Evolutionary conservation across 2,797 vertebrate species (phyloP).

Genomic region (Chelmon rostratus): DNA sequence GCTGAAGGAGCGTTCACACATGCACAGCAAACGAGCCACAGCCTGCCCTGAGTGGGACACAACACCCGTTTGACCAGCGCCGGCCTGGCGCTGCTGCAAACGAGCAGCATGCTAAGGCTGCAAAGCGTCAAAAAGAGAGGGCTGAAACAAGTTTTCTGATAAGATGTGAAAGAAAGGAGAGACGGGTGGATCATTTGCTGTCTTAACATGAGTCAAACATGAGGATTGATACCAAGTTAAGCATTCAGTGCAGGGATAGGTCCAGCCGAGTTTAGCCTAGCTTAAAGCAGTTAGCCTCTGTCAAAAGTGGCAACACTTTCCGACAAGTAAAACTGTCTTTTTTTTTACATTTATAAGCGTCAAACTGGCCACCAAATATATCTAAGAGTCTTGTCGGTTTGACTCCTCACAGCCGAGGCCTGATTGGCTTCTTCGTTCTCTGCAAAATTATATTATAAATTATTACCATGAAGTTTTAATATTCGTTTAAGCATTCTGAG

Average conservation of each 20-base stretch:
- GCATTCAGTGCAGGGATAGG: background rate
- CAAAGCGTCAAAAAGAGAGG: constrained; percentile 8
- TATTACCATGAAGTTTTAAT: no score
- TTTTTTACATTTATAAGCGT: background rate
- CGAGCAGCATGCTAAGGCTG: constrained; percentile 21
- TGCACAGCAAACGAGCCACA: constrained; percentile 53
- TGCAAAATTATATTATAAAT: no score
- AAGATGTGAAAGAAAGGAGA: constrained; percentile 11
- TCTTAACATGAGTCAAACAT: constrained; percentile 30
- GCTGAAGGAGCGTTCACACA: constrained; percentile 52
- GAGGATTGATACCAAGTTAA: constrained; percentile 5
- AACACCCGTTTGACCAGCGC: constrained; percentile 57
- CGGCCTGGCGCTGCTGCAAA: constrained; percentile 41
- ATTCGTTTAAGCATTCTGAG: no score
- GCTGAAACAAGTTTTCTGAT: constrained; percentile 33
- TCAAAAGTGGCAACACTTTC: constrained; percentile 14
- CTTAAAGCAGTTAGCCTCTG: constrained; percentile 34
- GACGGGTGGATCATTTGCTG: background rate
- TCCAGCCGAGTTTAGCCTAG: constrained; percentile 26
- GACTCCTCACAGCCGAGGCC: background rate
- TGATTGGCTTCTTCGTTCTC: no score
- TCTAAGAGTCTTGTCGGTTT: background rate
- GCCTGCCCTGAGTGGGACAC: constrained; percentile 63
- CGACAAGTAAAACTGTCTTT: background rate
- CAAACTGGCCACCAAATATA: background rate